Conservation (phyloP, 2,797 vertebrate species). For the Macropus fuliginosus region DNA sequence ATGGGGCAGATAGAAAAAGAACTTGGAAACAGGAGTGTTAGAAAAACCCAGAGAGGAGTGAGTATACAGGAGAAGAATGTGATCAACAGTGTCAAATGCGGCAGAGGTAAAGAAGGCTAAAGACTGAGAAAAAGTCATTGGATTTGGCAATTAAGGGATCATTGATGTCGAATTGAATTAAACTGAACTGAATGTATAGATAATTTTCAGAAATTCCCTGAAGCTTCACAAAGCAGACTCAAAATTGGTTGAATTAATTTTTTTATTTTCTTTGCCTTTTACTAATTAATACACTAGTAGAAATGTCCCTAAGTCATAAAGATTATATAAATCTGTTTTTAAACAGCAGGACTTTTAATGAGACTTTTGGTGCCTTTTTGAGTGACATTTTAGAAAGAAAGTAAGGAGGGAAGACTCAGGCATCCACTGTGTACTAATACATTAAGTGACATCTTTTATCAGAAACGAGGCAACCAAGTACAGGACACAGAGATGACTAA, state of each 20-base stretch:
- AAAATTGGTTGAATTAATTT: not conserved
- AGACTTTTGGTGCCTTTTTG: not conserved
- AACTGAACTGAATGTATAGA: not conserved
- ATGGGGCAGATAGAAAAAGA: not conserved
- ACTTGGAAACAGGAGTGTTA: not conserved
- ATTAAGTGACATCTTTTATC: not conserved
- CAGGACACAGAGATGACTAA: constrained; percentile 14
- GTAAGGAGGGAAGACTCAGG: not conserved
- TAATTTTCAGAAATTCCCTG: not conserved
- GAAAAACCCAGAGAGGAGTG: not conserved
- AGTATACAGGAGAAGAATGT: not conserved
- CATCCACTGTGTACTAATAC: not conserved
- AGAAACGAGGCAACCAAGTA: not conserved
- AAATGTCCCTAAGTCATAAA: constrained; percentile 48
- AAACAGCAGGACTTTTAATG: constrained; percentile 45
- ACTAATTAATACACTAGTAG: not conserved
- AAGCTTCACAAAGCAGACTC: not conserved
- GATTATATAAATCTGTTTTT: constrained; percentile 33
- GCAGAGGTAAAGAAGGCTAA: not conserved
- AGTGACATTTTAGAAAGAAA: constrained; percentile 19
- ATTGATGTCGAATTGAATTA: not conserved
- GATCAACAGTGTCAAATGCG: not conserved
- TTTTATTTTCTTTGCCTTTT: not conserved
- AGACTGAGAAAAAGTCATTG: not conserved
- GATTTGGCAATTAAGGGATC: not conserved